Base-by-base conservation (phyloP, 2,797 vertebrate genomes). In the Todus mexicanus region DNA sequence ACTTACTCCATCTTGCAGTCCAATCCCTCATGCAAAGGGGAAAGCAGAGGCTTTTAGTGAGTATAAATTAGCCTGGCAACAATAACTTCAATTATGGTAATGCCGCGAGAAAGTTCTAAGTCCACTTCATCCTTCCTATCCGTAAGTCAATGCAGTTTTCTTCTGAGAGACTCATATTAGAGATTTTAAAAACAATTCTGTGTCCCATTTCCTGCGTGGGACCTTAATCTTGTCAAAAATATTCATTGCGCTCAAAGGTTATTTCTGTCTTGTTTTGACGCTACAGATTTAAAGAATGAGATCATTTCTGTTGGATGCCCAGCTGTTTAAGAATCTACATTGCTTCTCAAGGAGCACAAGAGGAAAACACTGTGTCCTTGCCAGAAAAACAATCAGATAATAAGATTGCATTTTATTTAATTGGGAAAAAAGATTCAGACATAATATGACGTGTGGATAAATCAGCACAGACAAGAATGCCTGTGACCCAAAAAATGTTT, bases 181-280 rank as follows among this genome's bases (percentile, higher is more conserved):
- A 83, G 53, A 71, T 82, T 87, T 74, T 50, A 16, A 59, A 74
- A 89, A 22, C 23, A 83, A 69, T 61, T 84, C 35, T 43, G 26
- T 75, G 54, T 80, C 75, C 35, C 6, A 31, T 92, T 96, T 95
- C 78, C 84, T 83, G 50, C 0, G 0, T 54, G 47, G 61, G 54
- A 82, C 75, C 72, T 93, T 88, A 76, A 60, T 92, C 57, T 89
- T 61, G 57, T 75, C 7, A 84, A 79, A 93, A 80, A 78, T 68
- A 87, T 14, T 82, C 57, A 50, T 38, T 87, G 61, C 60, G 43
- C 69, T 89, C 33, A 61, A 61, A 83, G 81, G 65, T 85, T 96
- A 92, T 90, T 95, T 95, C 90, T 94, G 79, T 87, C 93, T 93
- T 94, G 87, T 94, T 95, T 95, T 94, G 86, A 75, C 0, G 12